phyloP scores from a whole-genome alignment of 2,797 vertebrate species.

The Ctenopoma kingsleyae region DNA sequence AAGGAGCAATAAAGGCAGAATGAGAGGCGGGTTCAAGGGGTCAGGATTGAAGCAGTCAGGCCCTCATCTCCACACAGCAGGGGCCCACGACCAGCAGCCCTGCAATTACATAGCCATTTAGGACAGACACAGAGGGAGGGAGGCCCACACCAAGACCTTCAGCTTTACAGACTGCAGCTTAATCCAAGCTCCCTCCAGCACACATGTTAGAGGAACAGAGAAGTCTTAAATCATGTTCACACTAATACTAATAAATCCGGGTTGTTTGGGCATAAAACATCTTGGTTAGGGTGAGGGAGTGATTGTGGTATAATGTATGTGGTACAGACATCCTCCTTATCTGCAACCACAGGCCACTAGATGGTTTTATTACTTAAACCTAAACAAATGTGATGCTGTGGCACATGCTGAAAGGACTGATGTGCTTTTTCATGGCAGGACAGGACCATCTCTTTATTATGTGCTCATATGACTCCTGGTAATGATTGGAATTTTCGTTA shows the following conservation, averaged over 20 bases:
- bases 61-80: constrained; percentile 74
- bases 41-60: constrained; percentile 69
- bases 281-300: too few species aligned
- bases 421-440: too few species aligned
- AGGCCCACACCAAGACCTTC: constrained; percentile 29
- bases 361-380: too few species aligned
- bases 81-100: constrained; percentile 65
- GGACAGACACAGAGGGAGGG: constrained; percentile 51
- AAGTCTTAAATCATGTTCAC: constrained; percentile 12
- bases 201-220: constrained; percentile 22
- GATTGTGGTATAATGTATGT: too few species aligned
- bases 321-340: too few species aligned
- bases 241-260: constrained; percentile 14
- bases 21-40: constrained; percentile 63
- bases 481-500: too few species aligned
- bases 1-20: constrained; percentile 45
- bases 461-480: too few species aligned
- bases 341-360: too few species aligned
- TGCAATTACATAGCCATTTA: constrained; percentile 79
- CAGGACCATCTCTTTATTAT: too few species aligned
- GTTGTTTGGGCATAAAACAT: too few species aligned
- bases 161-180: constrained; percentile 38
- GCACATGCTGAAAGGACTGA: too few species aligned
- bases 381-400: too few species aligned
- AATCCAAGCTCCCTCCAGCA: constrained; percentile 22